Base-by-base conservation (phyloP, 2,888 invertebrate genomes). In the Hemicrepidius hirtus region DNA sequence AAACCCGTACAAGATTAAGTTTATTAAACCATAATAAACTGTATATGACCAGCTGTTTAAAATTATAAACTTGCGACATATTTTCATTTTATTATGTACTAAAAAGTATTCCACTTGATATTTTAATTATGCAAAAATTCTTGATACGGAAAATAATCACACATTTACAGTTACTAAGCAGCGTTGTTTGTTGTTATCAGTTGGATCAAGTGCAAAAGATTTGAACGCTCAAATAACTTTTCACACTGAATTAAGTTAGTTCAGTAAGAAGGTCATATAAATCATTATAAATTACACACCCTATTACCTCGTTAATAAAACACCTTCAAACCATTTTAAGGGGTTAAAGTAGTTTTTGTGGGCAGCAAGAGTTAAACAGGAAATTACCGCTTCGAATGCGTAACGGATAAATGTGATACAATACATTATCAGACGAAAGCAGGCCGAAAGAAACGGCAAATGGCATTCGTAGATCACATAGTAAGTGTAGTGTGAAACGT, bases 401-500 rank as follows among this genome's bases (percentile, higher is more conserved):
- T 67, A 67, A 65, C 46, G 69, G 62, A 63, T 72, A 75, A 75
- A 76, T 77, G 75, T 71, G 70, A 65, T 71, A 71, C 78, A 71
- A 80, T 80, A 79, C 75, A 79, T 80, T 80, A 80, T 79, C 79
- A 68, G 77, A 64, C 74, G 77, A 76, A 70, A 78, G 55, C 62
- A 74, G 75, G 75, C 75, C 71, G 71, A 77, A 77, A 76, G 76
- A 77, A 79, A 77, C 76, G 73, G 76, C 75, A 80, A 78, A 79
- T 78, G 75, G 77, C 73, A 69, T 75, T 78, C 75, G 77, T 82
- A 81, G 77, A 81, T 82, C 80, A 81, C 78, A 76, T 63, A 78
- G 74, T 75, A 77, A 81, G 79, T 82, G 80, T 82, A 81, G 78
- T 81, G 82, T 80, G 77, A 82, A 81, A 82, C 81, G 80, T 78